Evolutionary conservation across 2,797 vertebrate genomes (phyloP).

Genomic region (Podarcis siculus): DNA sequence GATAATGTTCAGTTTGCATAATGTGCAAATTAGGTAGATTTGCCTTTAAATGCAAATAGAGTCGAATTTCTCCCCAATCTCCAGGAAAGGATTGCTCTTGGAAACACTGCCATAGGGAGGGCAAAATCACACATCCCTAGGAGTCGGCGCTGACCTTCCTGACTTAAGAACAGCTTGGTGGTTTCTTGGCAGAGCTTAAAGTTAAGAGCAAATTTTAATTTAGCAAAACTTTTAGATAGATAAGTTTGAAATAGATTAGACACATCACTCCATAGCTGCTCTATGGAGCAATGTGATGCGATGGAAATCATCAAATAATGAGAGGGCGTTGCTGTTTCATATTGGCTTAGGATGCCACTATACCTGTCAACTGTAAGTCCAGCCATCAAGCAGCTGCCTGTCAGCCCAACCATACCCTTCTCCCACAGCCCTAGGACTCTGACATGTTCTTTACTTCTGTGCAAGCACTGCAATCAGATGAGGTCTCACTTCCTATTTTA

Average conservation of each 20-base stretch:
- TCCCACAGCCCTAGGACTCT: background rate
- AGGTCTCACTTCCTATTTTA: background rate
- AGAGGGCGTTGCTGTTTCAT: background rate
- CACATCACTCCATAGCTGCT: background rate
- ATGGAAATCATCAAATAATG: background rate
- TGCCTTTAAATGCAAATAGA: too few species aligned
- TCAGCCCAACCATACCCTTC: background rate
- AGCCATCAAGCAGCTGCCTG: background rate
- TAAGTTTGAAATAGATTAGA: too few species aligned
- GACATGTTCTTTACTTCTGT: background rate
- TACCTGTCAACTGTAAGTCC: background rate
- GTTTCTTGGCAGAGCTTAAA: background rate
- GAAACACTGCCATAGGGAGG: too few species aligned
- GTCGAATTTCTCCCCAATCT: too few species aligned
- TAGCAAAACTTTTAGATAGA: too few species aligned
- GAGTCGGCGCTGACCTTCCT: background rate
- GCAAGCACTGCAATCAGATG: background rate
- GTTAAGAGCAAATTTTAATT: background rate
- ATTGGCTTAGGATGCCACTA: background rate
- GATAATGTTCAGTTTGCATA: too few species aligned
- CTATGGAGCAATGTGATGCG: too few species aligned
- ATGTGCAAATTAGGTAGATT: too few species aligned
- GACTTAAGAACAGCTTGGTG: background rate
- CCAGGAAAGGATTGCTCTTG: too few species aligned
- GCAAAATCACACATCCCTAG: too few species aligned